Evolutionary conservation across 1,140 invertebrate species (phyloP).

Genomic region (Mizuhopecten yessoensis): DNA sequence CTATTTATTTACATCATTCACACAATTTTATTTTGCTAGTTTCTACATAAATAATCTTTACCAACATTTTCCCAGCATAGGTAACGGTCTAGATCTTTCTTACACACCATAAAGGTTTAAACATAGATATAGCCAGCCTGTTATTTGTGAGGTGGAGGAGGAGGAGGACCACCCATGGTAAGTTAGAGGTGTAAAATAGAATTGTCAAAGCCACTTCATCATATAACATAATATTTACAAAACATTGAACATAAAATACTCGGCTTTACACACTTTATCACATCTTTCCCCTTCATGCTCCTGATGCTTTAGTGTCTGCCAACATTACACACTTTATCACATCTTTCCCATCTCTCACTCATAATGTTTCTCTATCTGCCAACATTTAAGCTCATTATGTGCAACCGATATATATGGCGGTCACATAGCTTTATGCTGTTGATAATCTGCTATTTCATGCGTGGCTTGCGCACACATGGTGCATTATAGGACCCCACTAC

Average conservation of each 20-base stretch:
- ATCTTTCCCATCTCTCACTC: background rate
- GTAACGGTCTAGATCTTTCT: no score
- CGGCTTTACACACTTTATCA: background rate
- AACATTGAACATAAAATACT: constrained; percentile 7
- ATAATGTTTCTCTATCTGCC: background rate
- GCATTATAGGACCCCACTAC: background rate
- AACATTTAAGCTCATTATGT: constrained; percentile 19
- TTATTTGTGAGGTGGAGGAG: background rate
- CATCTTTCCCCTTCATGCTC: constrained; percentile 1
- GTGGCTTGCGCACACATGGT: background rate
- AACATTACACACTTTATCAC: background rate
- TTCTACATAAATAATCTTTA: background rate
- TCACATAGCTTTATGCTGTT: background rate
- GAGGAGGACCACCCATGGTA: background rate
- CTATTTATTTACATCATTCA: background rate
- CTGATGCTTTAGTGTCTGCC: background rate
- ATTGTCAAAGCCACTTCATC: background rate
- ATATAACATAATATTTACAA: constrained; percentile 35
- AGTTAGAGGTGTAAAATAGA: background rate
- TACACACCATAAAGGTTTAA: no score
- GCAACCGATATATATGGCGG: constrained; percentile 25
- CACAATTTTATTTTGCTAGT: background rate
- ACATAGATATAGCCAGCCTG: no score
- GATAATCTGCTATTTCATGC: constrained; percentile 26
- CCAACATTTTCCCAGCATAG: background rate